These are phyloP conservation scores for Saccopteryx leptura DNA, from an alignment of 2,113 vertebrate genomes.

Conservation along the genomic window DNA sequence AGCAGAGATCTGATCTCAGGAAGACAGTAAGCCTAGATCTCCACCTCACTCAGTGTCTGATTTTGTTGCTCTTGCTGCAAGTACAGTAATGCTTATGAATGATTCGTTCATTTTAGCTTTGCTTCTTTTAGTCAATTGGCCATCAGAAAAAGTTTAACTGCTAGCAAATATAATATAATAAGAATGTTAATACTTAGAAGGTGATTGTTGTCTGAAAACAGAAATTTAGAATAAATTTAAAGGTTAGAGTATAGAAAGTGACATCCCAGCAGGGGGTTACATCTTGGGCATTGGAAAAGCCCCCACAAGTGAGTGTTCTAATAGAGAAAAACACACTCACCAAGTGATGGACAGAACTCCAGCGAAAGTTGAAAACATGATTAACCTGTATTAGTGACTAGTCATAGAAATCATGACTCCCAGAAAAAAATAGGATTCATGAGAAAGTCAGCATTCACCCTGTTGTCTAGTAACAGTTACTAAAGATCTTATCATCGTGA, in stretches of 20 bases:
- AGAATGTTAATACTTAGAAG: slow-evolving; percentile 40
- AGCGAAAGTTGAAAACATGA: neutral
- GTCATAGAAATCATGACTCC: neutral
- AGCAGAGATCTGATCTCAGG: neutral
- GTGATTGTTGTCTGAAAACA: slow-evolving; percentile 33
- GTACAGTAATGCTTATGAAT: neutral
- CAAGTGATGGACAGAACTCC: neutral
- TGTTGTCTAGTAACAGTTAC: neutral
- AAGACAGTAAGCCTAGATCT: neutral
- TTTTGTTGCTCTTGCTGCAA: neutral
- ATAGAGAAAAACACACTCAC: neutral
- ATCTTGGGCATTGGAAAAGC: neutral
- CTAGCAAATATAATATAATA: slow-evolving; percentile 7
- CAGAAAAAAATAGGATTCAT: slow-evolving; percentile 4
- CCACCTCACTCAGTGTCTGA: neutral
- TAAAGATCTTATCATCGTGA: neutral
- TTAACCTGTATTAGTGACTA: neutral
- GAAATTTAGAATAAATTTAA: slow-evolving; percentile 40
- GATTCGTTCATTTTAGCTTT: neutral
- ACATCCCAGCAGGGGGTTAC: neutral
- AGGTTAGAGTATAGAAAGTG: neutral
- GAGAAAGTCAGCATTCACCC: neutral
- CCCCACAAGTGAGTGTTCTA: neutral
- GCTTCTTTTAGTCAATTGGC: neutral
- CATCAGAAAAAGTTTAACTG: neutral